Evolutionary conservation across 1,140 invertebrate species (phyloP), one percentile per base, ranked within the genome.

Genomic region (Danaus plexippus): DNA sequence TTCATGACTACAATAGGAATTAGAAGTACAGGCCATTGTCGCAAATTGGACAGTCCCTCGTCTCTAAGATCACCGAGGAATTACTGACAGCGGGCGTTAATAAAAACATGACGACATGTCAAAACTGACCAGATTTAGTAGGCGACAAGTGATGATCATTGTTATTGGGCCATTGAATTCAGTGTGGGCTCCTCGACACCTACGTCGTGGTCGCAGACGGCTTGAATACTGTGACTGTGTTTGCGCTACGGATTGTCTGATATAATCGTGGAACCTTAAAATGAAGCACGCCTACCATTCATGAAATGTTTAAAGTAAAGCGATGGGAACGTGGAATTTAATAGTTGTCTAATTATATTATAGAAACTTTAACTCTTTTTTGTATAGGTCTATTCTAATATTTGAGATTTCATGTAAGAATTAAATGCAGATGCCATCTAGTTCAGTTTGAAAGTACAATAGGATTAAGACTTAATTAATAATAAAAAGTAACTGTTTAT

Each of bases 21-120:
- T 80, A 84, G 76, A 78, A 85, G 77, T 75, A 75, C 52, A 68
- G 52, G 32, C 74, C 64, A 77, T 86, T 86, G 83, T 86, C 51
- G 73, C 76, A 80, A 82, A 86, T 84, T 86, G 75, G 79, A 63
- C 71, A 69, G 74, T 69, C 62, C 67, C 67, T 74, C 68, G 67
- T 45, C 72, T 72, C 72, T 82, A 60, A 82, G 77, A 78, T 79
- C 64, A 63, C 67, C 69, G 63, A 66, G 65, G 71, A 70, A 61
- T 67, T 71, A 77, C 73, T 80, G 78, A 77, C 73, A 73, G 63
- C 71, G 69, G 72, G 68, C 75, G 75, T 79, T 80, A 75, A 76
- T 80, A 85, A 83, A 80, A 85, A 83, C 82, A 84, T 82, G 82
- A 84, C 77, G 75, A 85, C 71, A 70, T 86, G 82, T 86, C 82